Percentiles rank a stretch among this genome's conserved stretches.
Conservation (phyloP, 2,797 vertebrate genomes). For the Miichthys miiuy region DNA sequence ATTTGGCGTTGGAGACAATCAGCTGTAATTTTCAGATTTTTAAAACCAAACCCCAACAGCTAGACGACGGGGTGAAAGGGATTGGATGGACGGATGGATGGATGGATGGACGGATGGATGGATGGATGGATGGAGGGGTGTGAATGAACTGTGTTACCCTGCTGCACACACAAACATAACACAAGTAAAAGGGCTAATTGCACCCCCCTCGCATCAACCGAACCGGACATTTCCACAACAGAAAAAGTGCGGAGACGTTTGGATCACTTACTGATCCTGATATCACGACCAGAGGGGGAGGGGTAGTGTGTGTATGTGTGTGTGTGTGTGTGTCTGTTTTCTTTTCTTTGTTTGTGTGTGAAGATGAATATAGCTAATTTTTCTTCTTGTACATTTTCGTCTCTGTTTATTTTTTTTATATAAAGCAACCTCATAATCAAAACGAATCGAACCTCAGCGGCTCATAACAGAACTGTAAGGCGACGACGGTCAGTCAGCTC, state of each 20-base stretch:
- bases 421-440: slow-evolving; percentile 79
- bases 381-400: slow-evolving; percentile 58
- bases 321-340: slow-evolving; percentile 17
- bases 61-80: slow-evolving; percentile 14
- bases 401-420: slow-evolving; percentile 32
- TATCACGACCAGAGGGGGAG: slow-evolving; percentile 16
- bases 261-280: slow-evolving; percentile 5
- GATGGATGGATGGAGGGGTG: slow-evolving; percentile 8
- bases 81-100: slow-evolving; percentile 4
- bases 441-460: slow-evolving; percentile 82
- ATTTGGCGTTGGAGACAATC: slow-evolving; percentile 69
- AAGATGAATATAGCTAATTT: slow-evolving; percentile 48
- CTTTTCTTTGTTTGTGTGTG: slow-evolving; percentile 37
- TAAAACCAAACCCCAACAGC: neutral
- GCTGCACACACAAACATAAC: slow-evolving; percentile 54
- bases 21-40: slow-evolving; percentile 25
- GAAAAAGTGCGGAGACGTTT: neutral
- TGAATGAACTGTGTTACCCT: slow-evolving; percentile 43
- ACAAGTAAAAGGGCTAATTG: slow-evolving; percentile 54
- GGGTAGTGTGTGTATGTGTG: slow-evolving; percentile 8
- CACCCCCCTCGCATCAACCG: neutral
- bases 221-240: slow-evolving; percentile 14
- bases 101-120: neutral
- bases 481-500: slow-evolving; percentile 16
- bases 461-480: slow-evolving; percentile 71